Evolutionary conservation across 2,113 vertebrate species (phyloP), one percentile per base, ranked within the genome.

Genomic region (Macrotis lagotis): DNA sequence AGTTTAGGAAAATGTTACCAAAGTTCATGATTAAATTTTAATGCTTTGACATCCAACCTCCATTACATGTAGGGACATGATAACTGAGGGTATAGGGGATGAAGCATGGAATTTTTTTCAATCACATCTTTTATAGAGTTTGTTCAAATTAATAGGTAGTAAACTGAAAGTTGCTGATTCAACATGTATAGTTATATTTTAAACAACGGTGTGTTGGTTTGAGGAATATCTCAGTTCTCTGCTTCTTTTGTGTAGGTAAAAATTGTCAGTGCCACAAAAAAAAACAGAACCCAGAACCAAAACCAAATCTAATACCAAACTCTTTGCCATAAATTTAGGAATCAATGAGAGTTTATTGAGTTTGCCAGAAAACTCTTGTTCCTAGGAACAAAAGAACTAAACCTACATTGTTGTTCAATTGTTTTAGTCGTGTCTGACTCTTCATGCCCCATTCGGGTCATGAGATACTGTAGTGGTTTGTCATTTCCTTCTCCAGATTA

Each of bases 181-280:
- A 31, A 66, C 49, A 83, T 44, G 7, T 44, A 83, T 44, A 83
- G 37, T 83, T 19, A 44, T 24, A 83, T 74, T 74, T 59, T 59
- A 59, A 59, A 53, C 28, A 31, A 59, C 9, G 53, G 51, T 48
- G 92, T 24, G 22, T 26, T 89, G 50, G 49, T 49, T 96, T 94
- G 93, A 92, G 90, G 55, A 91, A 90, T 51, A 88, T 37, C 37
- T 83, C 59, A 51, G 28, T 90, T 91, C 88, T 51, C 31, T 94
- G 24, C 11, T 95, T n/a, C 88, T 11, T n/a, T 90, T 89, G 89
- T 52, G 8, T 83, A 24, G n/a, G 6, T 83, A 44, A 44, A 44
- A 83, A 83, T 44, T 44, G 37, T 83, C 2, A 22, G n/a, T 83
- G 19, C n/a, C n/a, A 24, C n/a, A 83, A 83, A 3, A 66, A 66